Evolutionary conservation across 2,113 vertebrate genomes (phyloP).

Genomic region (Elgaria multicarinata): DNA sequence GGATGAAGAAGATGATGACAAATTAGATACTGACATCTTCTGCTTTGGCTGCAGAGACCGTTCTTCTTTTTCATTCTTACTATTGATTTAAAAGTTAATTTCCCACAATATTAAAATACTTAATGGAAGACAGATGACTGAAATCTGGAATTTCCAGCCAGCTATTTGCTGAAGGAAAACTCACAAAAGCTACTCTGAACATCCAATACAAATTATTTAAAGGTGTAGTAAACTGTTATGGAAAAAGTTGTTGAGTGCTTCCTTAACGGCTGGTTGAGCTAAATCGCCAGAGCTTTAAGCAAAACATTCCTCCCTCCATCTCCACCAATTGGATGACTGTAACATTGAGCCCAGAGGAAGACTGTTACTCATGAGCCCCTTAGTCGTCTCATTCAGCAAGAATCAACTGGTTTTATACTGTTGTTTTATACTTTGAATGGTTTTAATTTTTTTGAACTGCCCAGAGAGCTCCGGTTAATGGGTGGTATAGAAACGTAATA

Average conservation of each 20-base stretch:
- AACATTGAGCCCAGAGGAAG: background rate
- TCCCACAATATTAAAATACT: constrained; percentile 73
- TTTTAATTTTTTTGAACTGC: no score
- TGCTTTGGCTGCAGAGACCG: constrained; percentile 55
- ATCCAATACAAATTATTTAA: constrained; percentile 71
- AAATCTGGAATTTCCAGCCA: constrained; percentile 53
- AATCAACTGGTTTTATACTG: no score
- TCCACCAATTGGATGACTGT: constrained; percentile 31
- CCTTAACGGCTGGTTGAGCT: constrained; percentile 56
- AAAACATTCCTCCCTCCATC: constrained; percentile 23
- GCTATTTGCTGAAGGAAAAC: constrained; percentile 56
- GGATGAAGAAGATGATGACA: constrained; percentile 77
- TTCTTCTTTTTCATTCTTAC: constrained; percentile 40
- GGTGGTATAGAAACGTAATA: no score
- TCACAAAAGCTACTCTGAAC: constrained; percentile 56
- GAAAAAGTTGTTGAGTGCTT: constrained; percentile 52
- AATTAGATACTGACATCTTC: constrained; percentile 70
- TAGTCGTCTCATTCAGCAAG: background rate
- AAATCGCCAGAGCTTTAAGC: constrained; percentile 59
- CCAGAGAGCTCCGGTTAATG: no score
- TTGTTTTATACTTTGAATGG: no score
- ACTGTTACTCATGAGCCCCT: background rate
- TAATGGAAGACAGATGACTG: constrained; percentile 68
- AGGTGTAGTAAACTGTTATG: constrained; percentile 57
- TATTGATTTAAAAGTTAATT: constrained; percentile 77